These are phyloP conservation scores for Tolypeutes matacus DNA, from an alignment of 2,797 vertebrate genomes.

Conservation along the genomic window DNA sequence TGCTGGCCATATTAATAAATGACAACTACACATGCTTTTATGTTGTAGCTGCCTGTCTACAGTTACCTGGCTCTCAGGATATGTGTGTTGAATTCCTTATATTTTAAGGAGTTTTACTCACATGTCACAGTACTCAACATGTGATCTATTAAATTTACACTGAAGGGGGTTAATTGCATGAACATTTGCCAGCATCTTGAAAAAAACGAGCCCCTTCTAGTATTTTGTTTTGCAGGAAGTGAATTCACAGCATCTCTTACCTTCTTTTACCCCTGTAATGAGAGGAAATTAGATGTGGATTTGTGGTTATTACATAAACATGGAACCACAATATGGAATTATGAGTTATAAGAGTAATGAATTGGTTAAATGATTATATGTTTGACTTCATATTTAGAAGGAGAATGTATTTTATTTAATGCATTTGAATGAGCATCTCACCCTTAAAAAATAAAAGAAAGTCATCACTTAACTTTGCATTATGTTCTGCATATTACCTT, in stretches of 20 bases:
- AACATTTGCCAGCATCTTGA: background rate
- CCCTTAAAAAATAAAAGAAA: background rate
- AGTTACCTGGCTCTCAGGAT: background rate
- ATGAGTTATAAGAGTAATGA: background rate
- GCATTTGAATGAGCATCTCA: background rate
- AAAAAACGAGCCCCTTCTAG: background rate
- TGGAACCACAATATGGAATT: background rate
- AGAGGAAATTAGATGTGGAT: background rate
- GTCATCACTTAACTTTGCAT: background rate
- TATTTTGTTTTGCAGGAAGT: slow-evolving; percentile 4
- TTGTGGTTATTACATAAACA: background rate
- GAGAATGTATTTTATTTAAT: background rate
- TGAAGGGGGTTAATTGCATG: background rate
- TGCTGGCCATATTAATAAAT: slow-evolving; percentile 52
- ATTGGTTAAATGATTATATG: background rate
- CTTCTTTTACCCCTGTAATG: background rate
- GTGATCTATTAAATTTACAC: background rate
- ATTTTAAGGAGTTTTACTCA: background rate
- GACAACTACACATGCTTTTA: slow-evolving; percentile 15
- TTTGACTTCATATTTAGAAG: background rate
- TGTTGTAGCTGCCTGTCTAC: background rate
- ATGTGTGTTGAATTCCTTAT: background rate
- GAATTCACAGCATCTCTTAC: background rate
- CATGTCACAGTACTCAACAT: background rate
- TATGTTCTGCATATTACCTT: background rate